Conservation (phyloP, 2,113 vertebrate species). For the Cyanocitta stelleri region DNA sequence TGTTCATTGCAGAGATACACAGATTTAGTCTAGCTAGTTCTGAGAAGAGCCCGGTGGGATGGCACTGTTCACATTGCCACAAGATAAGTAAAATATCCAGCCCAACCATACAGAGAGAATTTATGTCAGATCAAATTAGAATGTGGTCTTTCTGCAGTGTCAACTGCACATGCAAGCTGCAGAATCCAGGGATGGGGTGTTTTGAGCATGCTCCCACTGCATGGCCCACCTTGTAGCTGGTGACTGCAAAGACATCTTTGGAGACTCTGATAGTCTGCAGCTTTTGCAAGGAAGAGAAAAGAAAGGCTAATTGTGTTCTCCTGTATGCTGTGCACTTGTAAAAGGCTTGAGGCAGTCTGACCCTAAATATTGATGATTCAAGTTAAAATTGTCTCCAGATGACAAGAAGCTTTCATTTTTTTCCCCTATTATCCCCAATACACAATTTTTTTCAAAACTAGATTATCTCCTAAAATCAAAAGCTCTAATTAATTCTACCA, state of each 20-base stretch:
- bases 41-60: neutral
- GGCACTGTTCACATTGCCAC: neutral
- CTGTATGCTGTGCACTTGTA: neutral
- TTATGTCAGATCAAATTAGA: neutral
- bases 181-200: neutral
- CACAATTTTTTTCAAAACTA: constrained; percentile 6
- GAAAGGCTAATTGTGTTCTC: neutral
- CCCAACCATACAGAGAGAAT: neutral
- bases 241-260: neutral
- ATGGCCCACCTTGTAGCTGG: neutral
- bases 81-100: neutral
- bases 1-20: neutral
- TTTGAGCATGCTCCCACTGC: neutral
- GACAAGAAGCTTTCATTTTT: neutral
- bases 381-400: neutral
- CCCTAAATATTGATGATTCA: constrained; percentile 4
- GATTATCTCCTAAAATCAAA: constrained; percentile 37
- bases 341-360: neutral
- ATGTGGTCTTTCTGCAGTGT: neutral
- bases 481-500: constrained; percentile 49
- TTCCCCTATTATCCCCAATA: neutral
- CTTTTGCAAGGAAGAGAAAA: neutral
- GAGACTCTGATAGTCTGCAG: neutral
- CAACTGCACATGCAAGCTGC: fast-evolving
- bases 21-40: neutral